These are phyloP conservation scores for Caradrina clavipalpis DNA, from an alignment of 2,888 invertebrate species.

Conservation along the genomic window DNA sequence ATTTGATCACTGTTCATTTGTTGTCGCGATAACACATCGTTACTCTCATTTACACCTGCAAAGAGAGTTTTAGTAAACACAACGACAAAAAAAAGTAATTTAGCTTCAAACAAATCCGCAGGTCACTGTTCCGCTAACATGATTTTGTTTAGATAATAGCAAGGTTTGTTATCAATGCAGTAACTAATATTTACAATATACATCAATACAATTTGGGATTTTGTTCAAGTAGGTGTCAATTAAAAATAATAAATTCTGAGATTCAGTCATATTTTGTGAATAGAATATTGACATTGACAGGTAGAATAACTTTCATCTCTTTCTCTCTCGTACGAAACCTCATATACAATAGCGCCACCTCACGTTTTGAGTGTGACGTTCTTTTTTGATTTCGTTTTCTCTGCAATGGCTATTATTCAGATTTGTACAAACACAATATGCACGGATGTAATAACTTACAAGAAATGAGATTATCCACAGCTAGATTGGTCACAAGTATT, in stretches of 20 bases:
- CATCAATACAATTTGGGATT: constrained; percentile 47
- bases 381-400: constrained; percentile 66
- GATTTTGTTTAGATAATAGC: constrained; percentile 7
- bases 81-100: constrained; percentile 44
- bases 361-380: constrained; percentile 62
- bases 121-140: constrained; percentile 25
- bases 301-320: constrained; percentile 64
- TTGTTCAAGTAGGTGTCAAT: constrained; percentile 57
- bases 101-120: constrained; percentile 30
- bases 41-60: constrained; percentile 85
- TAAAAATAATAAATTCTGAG: constrained; percentile 64
- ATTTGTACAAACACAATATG: constrained; percentile 44
- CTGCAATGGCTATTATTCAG: constrained; percentile 62
- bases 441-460: constrained; percentile 63
- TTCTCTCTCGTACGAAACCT: constrained; percentile 59
- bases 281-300: constrained; percentile 72
- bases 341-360: constrained; percentile 68
- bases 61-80: constrained; percentile 75
- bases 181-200: constrained; percentile 26
- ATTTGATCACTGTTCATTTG: constrained; percentile 82
- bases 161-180: constrained; percentile 17
- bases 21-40: constrained; percentile 84
- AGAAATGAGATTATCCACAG: constrained; percentile 63
- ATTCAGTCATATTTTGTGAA: constrained; percentile 66
- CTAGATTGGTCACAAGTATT: constrained; percentile 65